phyloP scores from a whole-genome alignment of 2,797 vertebrate genomes.

The Odontamblyopus lacepedii region DNA sequence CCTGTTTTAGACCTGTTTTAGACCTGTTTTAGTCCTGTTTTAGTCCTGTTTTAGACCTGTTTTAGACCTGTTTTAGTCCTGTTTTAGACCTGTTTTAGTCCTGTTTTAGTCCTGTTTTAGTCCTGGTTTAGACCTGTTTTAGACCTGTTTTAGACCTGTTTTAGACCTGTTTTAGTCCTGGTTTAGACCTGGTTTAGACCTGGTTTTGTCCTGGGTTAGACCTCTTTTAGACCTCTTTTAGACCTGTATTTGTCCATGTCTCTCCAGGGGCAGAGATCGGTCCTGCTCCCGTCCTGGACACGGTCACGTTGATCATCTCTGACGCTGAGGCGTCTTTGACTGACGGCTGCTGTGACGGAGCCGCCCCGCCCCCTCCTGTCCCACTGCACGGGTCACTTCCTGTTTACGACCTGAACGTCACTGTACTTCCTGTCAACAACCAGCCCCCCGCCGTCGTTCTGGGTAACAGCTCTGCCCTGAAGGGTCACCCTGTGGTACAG shows the following conservation, averaged over 20 bases:
- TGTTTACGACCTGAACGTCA: conserved; percentile 77
- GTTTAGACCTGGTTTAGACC: not conserved
- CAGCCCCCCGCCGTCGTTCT: conserved; percentile 55
- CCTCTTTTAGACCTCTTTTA: no score
- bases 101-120: not conserved
- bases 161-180: not conserved
- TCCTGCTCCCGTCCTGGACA: conserved; percentile 46
- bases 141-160: not conserved
- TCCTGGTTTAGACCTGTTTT: not conserved
- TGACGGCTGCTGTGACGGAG: conserved; percentile 69
- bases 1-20: not conserved
- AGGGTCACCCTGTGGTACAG: no score
- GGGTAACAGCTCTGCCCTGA: conserved; percentile 40
- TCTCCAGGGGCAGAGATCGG: conserved; percentile 77
- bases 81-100: not conserved
- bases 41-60: not conserved
- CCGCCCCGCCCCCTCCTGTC: conserved; percentile 63
- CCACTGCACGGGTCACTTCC: conserved; percentile 72
- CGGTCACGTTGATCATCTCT: conserved; percentile 76
- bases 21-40: not conserved
- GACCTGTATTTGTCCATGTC: not conserved
- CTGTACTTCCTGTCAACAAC: conserved; percentile 75
- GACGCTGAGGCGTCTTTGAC: conserved; percentile 63
- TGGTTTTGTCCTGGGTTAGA: not conserved
- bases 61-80: not conserved